Conservation (phyloP, 2,888 invertebrate genomes). For the Mesochorus sp. region DNA sequence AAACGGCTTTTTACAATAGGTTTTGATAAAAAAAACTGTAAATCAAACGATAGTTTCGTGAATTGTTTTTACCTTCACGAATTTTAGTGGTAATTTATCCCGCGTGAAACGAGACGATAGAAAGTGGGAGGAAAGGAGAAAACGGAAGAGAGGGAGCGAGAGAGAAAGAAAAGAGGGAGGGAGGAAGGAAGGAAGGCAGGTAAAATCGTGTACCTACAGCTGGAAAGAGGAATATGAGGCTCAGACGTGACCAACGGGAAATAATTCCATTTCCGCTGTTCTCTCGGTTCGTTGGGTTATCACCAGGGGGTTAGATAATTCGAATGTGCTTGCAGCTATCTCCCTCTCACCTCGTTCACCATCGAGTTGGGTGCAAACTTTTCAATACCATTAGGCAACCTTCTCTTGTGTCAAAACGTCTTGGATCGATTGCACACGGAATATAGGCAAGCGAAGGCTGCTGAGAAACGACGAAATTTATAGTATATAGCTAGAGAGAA, state of each 20-base stretch:
- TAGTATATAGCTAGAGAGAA: neutral
- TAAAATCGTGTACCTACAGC: neutral
- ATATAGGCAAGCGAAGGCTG: neutral
- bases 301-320: conserved; percentile 34
- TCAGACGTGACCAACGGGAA: conserved; percentile 29
- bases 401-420: conserved; percentile 27
- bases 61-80: neutral
- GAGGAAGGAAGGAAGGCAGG: neutral
- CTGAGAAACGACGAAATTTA: conserved; percentile 3
- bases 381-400: conserved; percentile 52
- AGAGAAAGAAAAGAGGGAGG: neutral
- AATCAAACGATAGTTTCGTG: neutral
- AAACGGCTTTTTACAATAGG: neutral
- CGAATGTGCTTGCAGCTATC: conserved; percentile 32
- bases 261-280: conserved; percentile 29
- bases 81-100: conserved; percentile 45
- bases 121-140: neutral
- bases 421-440: conserved; percentile 24
- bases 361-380: conserved; percentile 39
- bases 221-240: conserved; percentile 18
- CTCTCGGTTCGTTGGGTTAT: conserved; percentile 35
- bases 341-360: neutral
- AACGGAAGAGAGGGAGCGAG: neutral
- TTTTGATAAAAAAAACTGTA: neutral
- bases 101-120: conserved; percentile 37